Percentiles rank a stretch among this genome's conserved stretches.
Evolutionary conservation across 2,113 vertebrate genomes (phyloP).

Genomic region (Tautogolabrus adspersus): DNA sequence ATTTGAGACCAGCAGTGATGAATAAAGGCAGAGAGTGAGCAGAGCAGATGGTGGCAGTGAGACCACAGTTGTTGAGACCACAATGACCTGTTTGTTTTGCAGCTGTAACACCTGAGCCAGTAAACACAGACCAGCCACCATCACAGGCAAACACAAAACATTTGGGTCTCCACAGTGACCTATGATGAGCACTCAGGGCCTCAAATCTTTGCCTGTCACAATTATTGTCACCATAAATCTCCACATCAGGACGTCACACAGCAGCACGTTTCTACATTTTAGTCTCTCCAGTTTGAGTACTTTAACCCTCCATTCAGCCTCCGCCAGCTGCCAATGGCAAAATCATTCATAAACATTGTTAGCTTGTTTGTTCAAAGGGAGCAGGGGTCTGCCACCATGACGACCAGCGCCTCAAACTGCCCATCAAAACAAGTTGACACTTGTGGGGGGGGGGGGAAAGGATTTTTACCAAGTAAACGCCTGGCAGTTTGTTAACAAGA

Average conservation of each 20-base stretch:
- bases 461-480: conserved; percentile 24
- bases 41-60: conserved; percentile 65
- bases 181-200: not conserved
- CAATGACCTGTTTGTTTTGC: conserved; percentile 70
- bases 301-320: not conserved
- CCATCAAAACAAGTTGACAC: conserved; percentile 47
- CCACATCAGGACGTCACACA: not conserved
- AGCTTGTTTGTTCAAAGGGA: conserved; percentile 70
- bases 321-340: conserved; percentile 56
- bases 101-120: conserved; percentile 72
- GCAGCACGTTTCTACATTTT: conserved; percentile 3
- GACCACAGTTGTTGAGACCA: conserved; percentile 54
- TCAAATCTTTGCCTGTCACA: not conserved
- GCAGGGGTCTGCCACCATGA: conserved; percentile 72
- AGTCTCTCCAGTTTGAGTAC: not conserved
- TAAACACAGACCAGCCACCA: conserved; percentile 48
- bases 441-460: not conserved
- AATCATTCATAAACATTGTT: conserved; percentile 64
- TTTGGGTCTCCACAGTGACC: not conserved
- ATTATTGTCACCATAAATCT: conserved; percentile 11
- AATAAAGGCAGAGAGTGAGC: conserved; percentile 32
- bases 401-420: conserved; percentile 56
- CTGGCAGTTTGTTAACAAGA: conserved; percentile 3
- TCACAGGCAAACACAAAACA: conserved; percentile 52
- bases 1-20: conserved; percentile 10